Evolutionary conservation across 2,888 invertebrate species (phyloP), one percentile per base, ranked within the genome.

Genomic region (Pandemis cinnamomeana): DNA sequence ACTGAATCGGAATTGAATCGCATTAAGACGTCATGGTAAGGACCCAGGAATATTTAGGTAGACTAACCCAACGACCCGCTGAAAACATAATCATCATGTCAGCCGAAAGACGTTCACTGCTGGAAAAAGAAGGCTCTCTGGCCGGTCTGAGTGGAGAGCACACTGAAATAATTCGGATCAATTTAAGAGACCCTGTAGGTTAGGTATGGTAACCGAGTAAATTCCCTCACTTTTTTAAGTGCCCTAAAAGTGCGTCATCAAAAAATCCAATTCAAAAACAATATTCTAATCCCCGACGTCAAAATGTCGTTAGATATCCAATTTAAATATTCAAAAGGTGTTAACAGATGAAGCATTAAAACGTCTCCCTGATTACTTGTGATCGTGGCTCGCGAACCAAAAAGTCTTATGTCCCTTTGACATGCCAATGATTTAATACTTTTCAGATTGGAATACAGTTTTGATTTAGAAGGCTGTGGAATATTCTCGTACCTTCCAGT

Each of bases 261-360:
- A n/a, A 42, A 70, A 66, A 66, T 60, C 69, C 64, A 60, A 51
- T 61, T 53, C 61, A 55, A 66, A 71, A 74, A 74, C 74, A 74
- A 74, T 71, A 71, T 62, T 55, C 53, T 74, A 74, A 73, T 73
- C 69, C 48, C 72, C 55, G 41, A 69, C 60, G 67, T 62, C 79
- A 79, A 77, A 81, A 79, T 78, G 79, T 80, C 80, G 80, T 78
- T 77, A 81, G 83, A 86, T 88, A 87, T 83, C 86, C 84, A 86
- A 86, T 88, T 89, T 90, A 89, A 91, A 91, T 90, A 92, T 91
- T 91, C 89, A 91, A 84, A 83, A 86, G 88, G 87, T 82, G 79
- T 87, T 86, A 88, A 79, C 79, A 83, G 86, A 86, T 85, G 84
- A 82, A 80, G 83, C 81, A 82, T 82, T 84, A 86, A 87, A 87